Percentiles rank a stretch among this genome's conserved stretches.
These are phyloP conservation scores for Actinia equina DNA, from an alignment of 64 coral and sea anemone genomes.

Conservation along the genomic window DNA sequence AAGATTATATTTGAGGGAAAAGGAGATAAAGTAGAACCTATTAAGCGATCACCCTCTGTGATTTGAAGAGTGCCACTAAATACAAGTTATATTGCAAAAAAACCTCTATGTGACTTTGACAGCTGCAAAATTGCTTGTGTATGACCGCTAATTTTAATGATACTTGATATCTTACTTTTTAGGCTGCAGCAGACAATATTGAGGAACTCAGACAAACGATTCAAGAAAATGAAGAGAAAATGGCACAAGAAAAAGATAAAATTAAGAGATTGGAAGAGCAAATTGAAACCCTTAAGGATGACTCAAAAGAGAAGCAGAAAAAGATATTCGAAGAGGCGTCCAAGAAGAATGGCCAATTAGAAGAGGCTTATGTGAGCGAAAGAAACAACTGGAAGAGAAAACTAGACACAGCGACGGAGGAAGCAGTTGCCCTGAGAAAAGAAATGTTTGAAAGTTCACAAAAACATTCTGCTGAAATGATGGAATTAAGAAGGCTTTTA, in stretches of 20 bases:
- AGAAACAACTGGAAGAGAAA: conserved; percentile 51
- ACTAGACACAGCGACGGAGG: conserved; percentile 39
- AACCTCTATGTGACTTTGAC: no score
- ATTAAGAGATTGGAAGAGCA: conserved; percentile 39
- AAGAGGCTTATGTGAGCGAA: conserved; percentile 33
- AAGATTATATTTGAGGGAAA: no score
- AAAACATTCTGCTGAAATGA: conserved; percentile 53
- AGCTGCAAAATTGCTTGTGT: no score
- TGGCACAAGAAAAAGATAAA: conserved; percentile 13
- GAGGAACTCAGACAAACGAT: background rate
- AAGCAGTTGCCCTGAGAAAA: conserved; percentile 28
- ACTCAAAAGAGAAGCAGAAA: conserved; percentile 45
- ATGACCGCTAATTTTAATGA: background rate
- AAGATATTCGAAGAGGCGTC: conserved; percentile 43
- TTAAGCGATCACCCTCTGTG: no score
- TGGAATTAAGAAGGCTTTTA: conserved; percentile 30
- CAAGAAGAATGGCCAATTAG: conserved; percentile 12
- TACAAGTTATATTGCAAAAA: no score
- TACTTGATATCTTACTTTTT: background rate
- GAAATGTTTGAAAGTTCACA: conserved; percentile 65
- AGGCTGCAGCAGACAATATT: conserved; percentile 19
- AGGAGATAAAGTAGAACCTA: no score
- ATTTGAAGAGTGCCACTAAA: no score
- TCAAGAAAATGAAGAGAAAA: background rate
- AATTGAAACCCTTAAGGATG: conserved; percentile 28